Base-by-base conservation (phyloP, 2,888 invertebrate species). In the Drosophila kambysellisi region DNA sequence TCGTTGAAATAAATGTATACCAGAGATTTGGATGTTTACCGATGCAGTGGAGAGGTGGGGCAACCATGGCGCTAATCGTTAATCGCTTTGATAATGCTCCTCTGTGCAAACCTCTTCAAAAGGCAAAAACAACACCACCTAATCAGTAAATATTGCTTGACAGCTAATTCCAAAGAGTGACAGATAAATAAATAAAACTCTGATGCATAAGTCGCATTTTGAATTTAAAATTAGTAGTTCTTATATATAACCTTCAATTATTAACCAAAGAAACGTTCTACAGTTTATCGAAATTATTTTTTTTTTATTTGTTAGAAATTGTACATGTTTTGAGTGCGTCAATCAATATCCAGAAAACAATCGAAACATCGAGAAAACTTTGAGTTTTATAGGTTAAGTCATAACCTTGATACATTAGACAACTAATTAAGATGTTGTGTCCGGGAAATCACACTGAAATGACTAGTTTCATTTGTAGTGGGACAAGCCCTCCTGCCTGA, bases 21-120 rank as follows among this genome's bases (percentile, higher is more conserved):
- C 71, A 2, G 8, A 39, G 29, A 84, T 88, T 88, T 66, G 51
- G 59, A 68, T 70, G 58, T 65, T 62, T 43, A 37, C 33, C 30
- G 61, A 6, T 33, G 39, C 15, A 32, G 54, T 4, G 32, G 29
- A 3, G 30, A 25, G 25, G 54, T 37, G 54, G 17, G 37, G 3
- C 50, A 46, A 43, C 15, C 53, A 43, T 79, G 89, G 79, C 87
- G 85, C 81, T 85, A 85, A 79, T 88, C 86, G 62, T 56, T 65
- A 48, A 78, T 63, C 73, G 35, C 71, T 72, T 50, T 50, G 78
- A 78, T 81, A 82, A 74, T 50, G 60, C 32, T 48, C 7, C 2
- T 37, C 11, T 43, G 17, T 56, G 60, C 63, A 39, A 32, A 43
- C 51, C 64, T 68, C 54, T 78, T 69, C 48, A 66, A 8, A 50